Base-by-base conservation (phyloP, 2,797 vertebrate species). In the Pseudotriccus pelzelni region DNA sequence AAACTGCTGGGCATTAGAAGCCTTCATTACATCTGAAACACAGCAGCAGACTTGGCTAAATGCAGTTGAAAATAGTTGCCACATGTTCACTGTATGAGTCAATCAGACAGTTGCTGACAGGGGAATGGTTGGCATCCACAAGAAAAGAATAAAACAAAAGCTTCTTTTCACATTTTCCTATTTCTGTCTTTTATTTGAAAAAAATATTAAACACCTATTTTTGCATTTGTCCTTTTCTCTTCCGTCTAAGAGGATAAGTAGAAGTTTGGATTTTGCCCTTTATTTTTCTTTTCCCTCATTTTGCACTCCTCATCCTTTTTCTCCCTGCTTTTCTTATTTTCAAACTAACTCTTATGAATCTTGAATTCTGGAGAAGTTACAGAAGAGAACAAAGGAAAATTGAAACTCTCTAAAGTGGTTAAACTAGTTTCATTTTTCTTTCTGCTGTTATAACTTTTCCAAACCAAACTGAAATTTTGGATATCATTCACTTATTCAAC, bases 401-500 rank as follows among this genome's bases (percentile, higher is more conserved):
- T 81, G 63, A 91, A 96, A 87, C 83, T 77, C 91, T 96, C 84
- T 93, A 53, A 95, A 94, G 85, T 91, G 69, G 87, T 87, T 84
- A 70, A 84, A 72, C 34, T 84, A 73, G 87, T 93, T 96, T 95
- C 49, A 79, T 89, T 94, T 96, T 96, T 96, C 73, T 73, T 93
- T 93, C 76, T 92, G 69, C 69, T 81, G 18, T 73, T 86, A 52
- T 0, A 79, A 27, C 36, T 91, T 82, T 92, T 94, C 94, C 91
- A 96, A 96, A 90, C 70, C 70, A 93, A 96, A 94, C 79, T 70
- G 49, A 93, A 96, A 90, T 84, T 94, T 46, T 96, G 91, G 93
- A 84, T 88, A 87, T 63, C 52, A n/a, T 82, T 90, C 63, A 58
- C 39, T 90, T 93, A 74, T 76, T 93, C 81, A 90, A 79, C 44